phyloP scores from a whole-genome alignment of 1,140 invertebrate species.

The Melanaphis sacchari region DNA sequence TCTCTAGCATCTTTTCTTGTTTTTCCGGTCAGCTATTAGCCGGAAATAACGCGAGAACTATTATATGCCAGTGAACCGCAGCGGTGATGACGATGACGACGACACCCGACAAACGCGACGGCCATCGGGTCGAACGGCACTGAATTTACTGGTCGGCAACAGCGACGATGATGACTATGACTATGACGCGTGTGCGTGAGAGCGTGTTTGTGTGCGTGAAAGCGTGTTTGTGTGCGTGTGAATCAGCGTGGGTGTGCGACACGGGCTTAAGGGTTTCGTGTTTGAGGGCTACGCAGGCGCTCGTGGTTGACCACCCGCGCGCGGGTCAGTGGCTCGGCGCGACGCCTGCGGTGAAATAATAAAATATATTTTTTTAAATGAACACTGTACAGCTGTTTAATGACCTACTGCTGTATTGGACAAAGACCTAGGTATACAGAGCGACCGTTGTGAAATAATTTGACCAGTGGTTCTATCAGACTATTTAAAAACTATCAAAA shows the following conservation, averaged over 20 bases:
- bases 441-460: not conserved
- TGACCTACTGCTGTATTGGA: not conserved
- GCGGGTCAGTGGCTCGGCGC: constrained; percentile 45
- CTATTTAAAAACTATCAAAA: not conserved
- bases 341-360: not conserved
- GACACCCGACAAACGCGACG: not conserved
- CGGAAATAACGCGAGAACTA: not conserved
- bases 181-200: not conserved
- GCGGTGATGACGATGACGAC: not conserved
- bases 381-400: not conserved
- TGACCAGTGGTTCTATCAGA: not conserved
- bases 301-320: not conserved
- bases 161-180: not conserved
- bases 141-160: not conserved
- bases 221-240: not conserved
- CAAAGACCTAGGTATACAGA: not conserved
- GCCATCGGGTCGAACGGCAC: constrained; percentile 42
- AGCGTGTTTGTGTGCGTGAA: too few species aligned
- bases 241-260: not conserved
- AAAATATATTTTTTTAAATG: not conserved
- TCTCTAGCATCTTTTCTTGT: not conserved
- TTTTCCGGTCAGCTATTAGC: not conserved
- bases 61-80: not conserved
- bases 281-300: not conserved
- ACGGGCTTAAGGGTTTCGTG: not conserved